Base-by-base conservation (phyloP, 2,888 invertebrate species). In the Lithophane semibrunnea region DNA sequence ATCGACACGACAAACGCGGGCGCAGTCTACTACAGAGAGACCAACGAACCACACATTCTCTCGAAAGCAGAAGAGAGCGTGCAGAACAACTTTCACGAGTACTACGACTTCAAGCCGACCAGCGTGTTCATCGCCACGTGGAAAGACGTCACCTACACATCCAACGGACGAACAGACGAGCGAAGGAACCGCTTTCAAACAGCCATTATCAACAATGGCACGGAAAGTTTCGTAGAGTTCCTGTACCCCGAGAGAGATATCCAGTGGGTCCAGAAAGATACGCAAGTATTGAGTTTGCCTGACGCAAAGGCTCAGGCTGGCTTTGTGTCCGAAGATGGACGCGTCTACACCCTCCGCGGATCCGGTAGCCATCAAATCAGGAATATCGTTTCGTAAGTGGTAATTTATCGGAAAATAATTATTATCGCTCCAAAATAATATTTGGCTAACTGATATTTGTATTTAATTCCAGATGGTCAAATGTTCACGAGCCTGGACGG, bases 261-360 rank as follows among this genome's bases (percentile, higher is more conserved):
- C 73, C 98, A 99, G 92, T 99, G 99, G 99, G 97, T 99, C 73
- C 98, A 98, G 92, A 98, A 98, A 69, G 98, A 98, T 78, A 97
- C 97, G 0, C 98, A 98, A 87, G 97, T 97, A n/a, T 97, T 97
- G n/a, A 98, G 98, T 47, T 92, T 98, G 67, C 98, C 98, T 0
- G 99, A 99, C 91, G 98, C 99, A 0, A 98, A 98, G 88, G 99
- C 99, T 1, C 99, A 99, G 95, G 99, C 98, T 72, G 99, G 99
- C 4, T 98, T 99, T 88, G 98, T 99, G 83, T 97, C 98, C 1
- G 98, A 98, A 82, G 98, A 99, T 92, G 98, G 98, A 61, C 97
- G 98, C 77, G 96, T 97, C 75, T 98, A 97, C 90, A 97, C 97
- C 4, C 96, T 99, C 37, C 98, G 98, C 79, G 99, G 99, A 74